These are phyloP conservation scores for Bilobella aurantiaca DNA, from an alignment of 1,140 invertebrate genomes.

Conservation along the genomic window DNA sequence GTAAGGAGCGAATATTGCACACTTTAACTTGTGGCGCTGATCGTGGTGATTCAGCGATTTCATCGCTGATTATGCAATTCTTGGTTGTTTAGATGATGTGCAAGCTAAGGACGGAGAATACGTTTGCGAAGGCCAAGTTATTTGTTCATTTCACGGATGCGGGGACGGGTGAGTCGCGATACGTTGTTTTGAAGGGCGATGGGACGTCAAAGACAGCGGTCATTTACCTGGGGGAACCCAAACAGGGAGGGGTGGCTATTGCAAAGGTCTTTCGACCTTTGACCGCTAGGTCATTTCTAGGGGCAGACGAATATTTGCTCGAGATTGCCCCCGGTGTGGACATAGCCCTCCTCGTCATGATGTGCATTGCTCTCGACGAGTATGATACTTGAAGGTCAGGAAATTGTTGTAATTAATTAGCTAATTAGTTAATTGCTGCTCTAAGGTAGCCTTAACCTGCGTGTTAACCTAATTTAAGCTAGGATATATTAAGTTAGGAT, in stretches of 20 bases:
- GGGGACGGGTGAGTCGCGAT: background rate
- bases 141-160: background rate
- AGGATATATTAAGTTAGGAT: no score
- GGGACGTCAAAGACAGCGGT: background rate
- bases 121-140: background rate
- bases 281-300: background rate
- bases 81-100: no score
- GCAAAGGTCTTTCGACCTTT: slow-evolving; percentile 7
- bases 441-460: no score
- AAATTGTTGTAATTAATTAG: no score
- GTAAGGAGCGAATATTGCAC: no score
- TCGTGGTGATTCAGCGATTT: no score
- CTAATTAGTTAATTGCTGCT: no score
- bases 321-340: slow-evolving; percentile 13
- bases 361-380: slow-evolving; percentile 19
- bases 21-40: no score
- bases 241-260: slow-evolving; percentile 6
- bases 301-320: background rate
- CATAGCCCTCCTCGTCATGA: slow-evolving; percentile 5
- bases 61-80: no score
- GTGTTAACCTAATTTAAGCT: no score
- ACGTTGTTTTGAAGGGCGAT: slow-evolving; percentile 4
- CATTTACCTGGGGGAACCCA: slow-evolving; percentile 7
- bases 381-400: no score
- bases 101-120: background rate